Evolutionary conservation across 2,888 invertebrate species (phyloP).

Genomic region (Meandrusa payeni): DNA sequence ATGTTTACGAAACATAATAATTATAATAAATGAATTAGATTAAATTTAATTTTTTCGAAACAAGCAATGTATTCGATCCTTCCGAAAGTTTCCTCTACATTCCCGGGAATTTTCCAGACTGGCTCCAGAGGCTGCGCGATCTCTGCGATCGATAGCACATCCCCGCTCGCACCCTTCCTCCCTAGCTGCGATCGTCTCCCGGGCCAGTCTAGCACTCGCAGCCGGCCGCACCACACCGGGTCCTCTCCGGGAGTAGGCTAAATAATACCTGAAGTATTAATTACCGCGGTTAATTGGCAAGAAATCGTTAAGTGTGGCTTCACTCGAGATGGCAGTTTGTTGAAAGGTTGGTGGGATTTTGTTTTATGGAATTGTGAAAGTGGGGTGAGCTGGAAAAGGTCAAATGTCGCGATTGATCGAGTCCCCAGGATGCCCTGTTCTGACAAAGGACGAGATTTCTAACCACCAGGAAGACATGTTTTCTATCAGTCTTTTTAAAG

Average conservation of each 20-base stretch:
- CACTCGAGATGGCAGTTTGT: constrained; percentile 55
- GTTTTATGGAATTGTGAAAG: not conserved
- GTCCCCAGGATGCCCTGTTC: no score
- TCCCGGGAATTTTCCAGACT: constrained; percentile 18
- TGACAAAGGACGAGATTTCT: no score
- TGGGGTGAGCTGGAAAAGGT: not conserved
- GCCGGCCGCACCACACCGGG: constrained; percentile 31
- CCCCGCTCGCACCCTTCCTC: constrained; percentile 38
- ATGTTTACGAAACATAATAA: no score
- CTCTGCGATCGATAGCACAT: constrained; percentile 56
- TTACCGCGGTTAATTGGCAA: constrained; percentile 27
- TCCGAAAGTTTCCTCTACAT: not conserved
- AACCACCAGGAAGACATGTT: no score
- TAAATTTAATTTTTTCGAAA: not conserved
- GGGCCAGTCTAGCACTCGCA: constrained; percentile 46
- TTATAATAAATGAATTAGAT: no score
- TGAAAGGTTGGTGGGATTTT: constrained; percentile 54
- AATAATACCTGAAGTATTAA: constrained; percentile 32
- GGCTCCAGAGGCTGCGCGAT: constrained; percentile 62
- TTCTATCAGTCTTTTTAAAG: no score
- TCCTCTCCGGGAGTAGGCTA: no score
- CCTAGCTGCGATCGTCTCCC: constrained; percentile 37
- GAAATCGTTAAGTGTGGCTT: constrained; percentile 34
- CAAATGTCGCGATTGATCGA: not conserved
- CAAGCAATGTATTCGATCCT: constrained; percentile 4